Conservation (phyloP, 2,888 invertebrate genomes). For the Cerceris ruficornis region DNA sequence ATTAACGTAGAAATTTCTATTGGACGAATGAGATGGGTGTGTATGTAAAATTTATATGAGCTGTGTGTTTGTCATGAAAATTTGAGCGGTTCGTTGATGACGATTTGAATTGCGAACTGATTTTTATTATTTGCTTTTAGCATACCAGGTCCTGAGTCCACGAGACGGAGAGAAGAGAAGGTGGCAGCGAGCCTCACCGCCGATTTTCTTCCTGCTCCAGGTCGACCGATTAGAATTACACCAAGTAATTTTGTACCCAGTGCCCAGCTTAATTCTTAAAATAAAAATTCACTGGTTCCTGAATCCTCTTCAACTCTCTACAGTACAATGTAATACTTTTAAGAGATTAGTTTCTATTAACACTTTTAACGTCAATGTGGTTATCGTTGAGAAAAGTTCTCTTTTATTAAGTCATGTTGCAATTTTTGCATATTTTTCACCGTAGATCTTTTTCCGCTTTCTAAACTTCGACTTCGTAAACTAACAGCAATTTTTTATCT, state of each 20-base stretch:
- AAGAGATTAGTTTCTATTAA: no score
- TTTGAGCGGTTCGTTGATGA: no score
- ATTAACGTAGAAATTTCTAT: no score
- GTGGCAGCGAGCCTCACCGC: slow-evolving; percentile 73
- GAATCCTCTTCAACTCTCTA: background rate
- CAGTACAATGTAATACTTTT: background rate
- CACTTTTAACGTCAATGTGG: background rate
- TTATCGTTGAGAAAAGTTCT: background rate
- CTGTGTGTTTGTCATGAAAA: no score
- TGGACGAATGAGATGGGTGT: no score
- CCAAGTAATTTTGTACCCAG: slow-evolving; percentile 74
- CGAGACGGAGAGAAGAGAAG: slow-evolving; percentile 71
- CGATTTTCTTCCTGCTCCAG: slow-evolving; percentile 78
- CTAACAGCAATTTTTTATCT: no score
- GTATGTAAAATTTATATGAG: no score
- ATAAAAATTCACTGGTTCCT: background rate
- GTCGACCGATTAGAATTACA: slow-evolving; percentile 74
- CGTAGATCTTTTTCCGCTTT: no score
- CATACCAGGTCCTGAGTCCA: slow-evolving; percentile 77
- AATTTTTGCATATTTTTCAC: background rate
- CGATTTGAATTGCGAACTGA: background rate
- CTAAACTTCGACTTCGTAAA: no score
- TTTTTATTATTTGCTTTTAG: slow-evolving; percentile 2
- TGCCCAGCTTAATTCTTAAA: slow-evolving; percentile 75
- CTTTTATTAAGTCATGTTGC: background rate